These are phyloP conservation scores for Hippasteria phrygiana DNA, from an alignment of 53 echinoderm and acorn worm genomes.

Conservation along the genomic window DNA sequence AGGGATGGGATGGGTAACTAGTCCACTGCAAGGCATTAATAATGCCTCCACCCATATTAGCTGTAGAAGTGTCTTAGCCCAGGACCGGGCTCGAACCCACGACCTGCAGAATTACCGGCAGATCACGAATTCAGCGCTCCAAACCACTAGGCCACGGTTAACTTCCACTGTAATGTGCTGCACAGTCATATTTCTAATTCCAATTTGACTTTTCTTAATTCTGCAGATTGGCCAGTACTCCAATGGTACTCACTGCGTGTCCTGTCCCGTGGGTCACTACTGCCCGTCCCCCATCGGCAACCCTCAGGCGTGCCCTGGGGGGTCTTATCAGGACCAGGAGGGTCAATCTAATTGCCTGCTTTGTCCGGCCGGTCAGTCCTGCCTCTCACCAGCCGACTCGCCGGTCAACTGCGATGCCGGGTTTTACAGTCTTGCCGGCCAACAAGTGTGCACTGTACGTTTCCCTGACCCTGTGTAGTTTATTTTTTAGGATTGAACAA, in stretches of 20 bases:
- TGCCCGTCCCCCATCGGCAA: slow-evolving; percentile 91
- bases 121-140: too few relatives aligned
- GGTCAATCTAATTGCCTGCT: slow-evolving; percentile 83
- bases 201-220: background rate
- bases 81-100: too few relatives aligned
- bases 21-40: too few relatives aligned
- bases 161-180: too few relatives aligned
- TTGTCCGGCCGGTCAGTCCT: slow-evolving; percentile 86
- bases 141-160: too few relatives aligned
- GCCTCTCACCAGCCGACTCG: slow-evolving; percentile 71
- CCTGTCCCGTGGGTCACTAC: slow-evolving; percentile 86
- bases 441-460: slow-evolving; percentile 78
- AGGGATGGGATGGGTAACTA: too few relatives aligned
- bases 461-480: background rate
- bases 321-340: slow-evolving; percentile 86
- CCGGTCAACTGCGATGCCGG: slow-evolving; percentile 83
- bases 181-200: too few relatives aligned
- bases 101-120: too few relatives aligned
- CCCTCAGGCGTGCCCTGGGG: slow-evolving; percentile 83
- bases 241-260: slow-evolving; percentile 93
- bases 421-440: slow-evolving; percentile 89
- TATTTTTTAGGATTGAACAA: background rate
- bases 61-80: too few relatives aligned
- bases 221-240: slow-evolving; percentile 91
- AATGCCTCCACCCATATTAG: too few relatives aligned